phyloP scores from a whole-genome alignment of 92 coral and sea anemone genomes.

The Isaurus tuberculatus region DNA sequence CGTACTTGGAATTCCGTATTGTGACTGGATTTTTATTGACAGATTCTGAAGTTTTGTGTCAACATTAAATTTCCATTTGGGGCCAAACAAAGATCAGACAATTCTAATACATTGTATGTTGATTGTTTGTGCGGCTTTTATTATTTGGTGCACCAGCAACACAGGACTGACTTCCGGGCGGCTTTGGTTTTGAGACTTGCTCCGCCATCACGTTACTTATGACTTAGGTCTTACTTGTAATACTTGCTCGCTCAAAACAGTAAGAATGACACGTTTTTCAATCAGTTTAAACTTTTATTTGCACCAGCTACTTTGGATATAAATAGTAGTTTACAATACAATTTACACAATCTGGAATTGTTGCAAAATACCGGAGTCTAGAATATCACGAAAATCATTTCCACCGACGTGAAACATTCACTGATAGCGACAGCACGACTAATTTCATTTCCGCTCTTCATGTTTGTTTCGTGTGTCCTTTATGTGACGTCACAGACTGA shows the following conservation, averaged over 20 bases:
- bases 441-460: slow-evolving; percentile 1
- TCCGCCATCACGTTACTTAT: slow-evolving; percentile 8
- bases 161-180: slow-evolving; percentile 14
- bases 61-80: background rate
- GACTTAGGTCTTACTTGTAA: background rate
- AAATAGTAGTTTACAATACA: no score
- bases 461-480: slow-evolving; percentile 8
- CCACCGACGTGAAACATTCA: slow-evolving; percentile 15
- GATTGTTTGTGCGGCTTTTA: no score
- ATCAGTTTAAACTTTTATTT: slow-evolving; percentile 14
- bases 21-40: slow-evolving; percentile 20
- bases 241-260: no score
- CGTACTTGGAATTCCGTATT: slow-evolving; percentile 31
- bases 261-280: background rate
- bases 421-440: no score
- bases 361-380: slow-evolving; percentile 20
- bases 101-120: slow-evolving; percentile 2
- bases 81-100: background rate
- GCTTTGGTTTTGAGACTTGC: slow-evolving; percentile 2
- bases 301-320: slow-evolving; percentile 30
- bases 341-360: no score
- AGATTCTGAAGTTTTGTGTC: slow-evolving; percentile 30
- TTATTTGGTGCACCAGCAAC: background rate
- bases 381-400: slow-evolving; percentile 24
- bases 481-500: no score